Conservation (phyloP, 2,113 vertebrate genomes). For the Bucco capensis region DNA sequence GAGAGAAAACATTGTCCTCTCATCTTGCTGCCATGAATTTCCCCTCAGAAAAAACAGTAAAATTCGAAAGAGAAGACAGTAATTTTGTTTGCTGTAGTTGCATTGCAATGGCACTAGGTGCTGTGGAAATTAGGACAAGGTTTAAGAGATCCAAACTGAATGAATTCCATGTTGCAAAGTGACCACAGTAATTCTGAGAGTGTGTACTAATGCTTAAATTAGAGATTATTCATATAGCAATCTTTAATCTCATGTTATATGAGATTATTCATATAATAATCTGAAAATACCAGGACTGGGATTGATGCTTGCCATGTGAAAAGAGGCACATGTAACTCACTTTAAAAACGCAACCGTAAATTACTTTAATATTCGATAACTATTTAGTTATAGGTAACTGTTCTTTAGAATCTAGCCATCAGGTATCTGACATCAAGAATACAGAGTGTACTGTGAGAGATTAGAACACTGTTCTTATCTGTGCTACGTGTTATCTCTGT, state of each 20-base stretch:
- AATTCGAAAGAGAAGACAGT: not conserved
- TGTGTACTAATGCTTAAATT: not conserved
- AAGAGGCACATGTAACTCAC: fast-evolving
- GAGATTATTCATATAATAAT: not conserved
- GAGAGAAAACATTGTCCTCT: not conserved
- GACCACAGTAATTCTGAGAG: not conserved
- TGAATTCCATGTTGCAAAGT: not conserved
- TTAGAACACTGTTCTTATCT: not conserved
- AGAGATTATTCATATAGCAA: too few species aligned
- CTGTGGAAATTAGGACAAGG: not conserved
- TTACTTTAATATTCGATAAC: not conserved
- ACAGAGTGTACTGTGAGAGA: not conserved
- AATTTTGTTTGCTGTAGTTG: not conserved
- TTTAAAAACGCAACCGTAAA: not conserved
- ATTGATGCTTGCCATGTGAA: too few species aligned
- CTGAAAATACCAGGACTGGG: not conserved
- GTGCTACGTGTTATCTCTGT: not conserved
- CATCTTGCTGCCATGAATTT: not conserved
- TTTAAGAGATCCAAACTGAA: not conserved
- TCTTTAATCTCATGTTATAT: too few species aligned
- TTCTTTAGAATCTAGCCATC: not conserved
- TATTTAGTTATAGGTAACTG: too few species aligned
- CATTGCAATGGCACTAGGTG: not conserved
- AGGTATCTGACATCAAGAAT: not conserved
- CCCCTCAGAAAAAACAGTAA: not conserved